Conservation (phyloP, 2,888 invertebrate species). For the Hoplodrina blanda region DNA sequence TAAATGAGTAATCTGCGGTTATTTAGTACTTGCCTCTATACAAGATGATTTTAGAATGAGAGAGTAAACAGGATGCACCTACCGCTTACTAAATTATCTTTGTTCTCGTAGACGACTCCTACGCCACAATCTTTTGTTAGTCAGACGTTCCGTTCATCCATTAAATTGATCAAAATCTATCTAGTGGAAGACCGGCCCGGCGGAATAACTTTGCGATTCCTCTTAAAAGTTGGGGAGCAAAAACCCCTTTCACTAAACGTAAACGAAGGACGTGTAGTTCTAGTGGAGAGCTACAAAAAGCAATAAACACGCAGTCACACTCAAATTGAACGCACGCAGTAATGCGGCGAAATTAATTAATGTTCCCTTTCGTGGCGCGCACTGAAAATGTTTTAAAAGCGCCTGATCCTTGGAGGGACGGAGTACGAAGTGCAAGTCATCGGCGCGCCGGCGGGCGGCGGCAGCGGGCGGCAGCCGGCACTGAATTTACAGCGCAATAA, state of each 20-base stretch:
- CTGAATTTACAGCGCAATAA: conserved; percentile 86
- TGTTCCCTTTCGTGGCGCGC: conserved; percentile 78
- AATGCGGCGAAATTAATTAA: conserved; percentile 87
- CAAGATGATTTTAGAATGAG: conserved; percentile 35
- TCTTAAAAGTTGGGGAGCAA: conserved; percentile 45
- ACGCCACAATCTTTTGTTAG: conserved; percentile 53
- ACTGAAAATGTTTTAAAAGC: conserved; percentile 82
- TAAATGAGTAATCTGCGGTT: conserved; percentile 57
- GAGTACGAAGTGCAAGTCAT: conserved; percentile 83
- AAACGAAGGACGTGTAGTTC: conserved; percentile 48
- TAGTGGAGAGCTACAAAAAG: conserved; percentile 68
- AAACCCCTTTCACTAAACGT: conserved; percentile 53
- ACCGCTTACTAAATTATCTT: conserved; percentile 52
- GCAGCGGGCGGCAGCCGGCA: conserved; percentile 46
- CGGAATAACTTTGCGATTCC: conserved; percentile 42
- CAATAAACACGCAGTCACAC: conserved; percentile 75
- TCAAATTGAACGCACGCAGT: conserved; percentile 79
- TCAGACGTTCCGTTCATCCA: conserved; percentile 41
- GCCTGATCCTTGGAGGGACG: conserved; percentile 74
- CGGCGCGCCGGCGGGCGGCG: conserved; percentile 67
- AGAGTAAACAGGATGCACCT: conserved; percentile 55
- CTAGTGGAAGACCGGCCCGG: conserved; percentile 23
- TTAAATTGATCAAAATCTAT: conserved; percentile 49
- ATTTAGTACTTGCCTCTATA: conserved; percentile 24
- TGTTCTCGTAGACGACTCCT: conserved; percentile 45